Evolutionary conservation across 1,140 invertebrate species (phyloP).

Genomic region (Drosophila melanica): DNA sequence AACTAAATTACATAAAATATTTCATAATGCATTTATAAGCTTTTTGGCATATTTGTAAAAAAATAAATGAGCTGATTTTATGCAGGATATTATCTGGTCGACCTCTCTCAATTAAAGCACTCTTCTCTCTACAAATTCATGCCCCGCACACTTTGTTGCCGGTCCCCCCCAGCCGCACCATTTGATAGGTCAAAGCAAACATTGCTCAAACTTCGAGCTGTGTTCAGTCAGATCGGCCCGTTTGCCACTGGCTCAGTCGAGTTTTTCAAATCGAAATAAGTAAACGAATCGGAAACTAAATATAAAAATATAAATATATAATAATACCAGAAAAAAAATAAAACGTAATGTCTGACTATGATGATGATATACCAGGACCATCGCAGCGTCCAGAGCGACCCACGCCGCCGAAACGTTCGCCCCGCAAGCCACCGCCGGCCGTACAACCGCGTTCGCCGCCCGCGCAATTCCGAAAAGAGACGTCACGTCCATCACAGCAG

Average conservation of each 20-base stretch:
- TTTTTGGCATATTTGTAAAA: too few species aligned
- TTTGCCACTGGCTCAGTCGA: conserved; percentile 32
- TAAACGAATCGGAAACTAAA: neutral
- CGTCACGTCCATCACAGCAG: too few species aligned
- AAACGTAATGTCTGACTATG: conserved; percentile 16
- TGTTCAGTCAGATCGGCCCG: conserved; percentile 28
- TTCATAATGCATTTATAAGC: too few species aligned
- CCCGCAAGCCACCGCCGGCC: neutral
- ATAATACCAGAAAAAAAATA: neutral
- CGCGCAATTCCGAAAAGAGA: neutral
- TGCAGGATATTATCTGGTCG: neutral
- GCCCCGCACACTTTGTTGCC: neutral
- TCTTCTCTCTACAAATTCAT: too few species aligned
- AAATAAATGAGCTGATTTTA: neutral
- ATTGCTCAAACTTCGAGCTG: conserved; percentile 46
- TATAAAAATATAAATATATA: neutral
- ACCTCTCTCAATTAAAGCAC: too few species aligned
- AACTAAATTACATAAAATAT: too few species aligned
- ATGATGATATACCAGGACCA: neutral
- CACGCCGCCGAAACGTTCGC: neutral
- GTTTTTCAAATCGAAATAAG: conserved; percentile 6
- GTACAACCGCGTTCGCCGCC: neutral
- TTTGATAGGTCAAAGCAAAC: conserved; percentile 57
- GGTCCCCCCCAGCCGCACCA: neutral
- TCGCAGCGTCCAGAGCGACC: neutral